Evolutionary conservation across 2,888 invertebrate species (phyloP), one percentile per base, ranked within the genome.

Genomic region (Capitulum mitella): DNA sequence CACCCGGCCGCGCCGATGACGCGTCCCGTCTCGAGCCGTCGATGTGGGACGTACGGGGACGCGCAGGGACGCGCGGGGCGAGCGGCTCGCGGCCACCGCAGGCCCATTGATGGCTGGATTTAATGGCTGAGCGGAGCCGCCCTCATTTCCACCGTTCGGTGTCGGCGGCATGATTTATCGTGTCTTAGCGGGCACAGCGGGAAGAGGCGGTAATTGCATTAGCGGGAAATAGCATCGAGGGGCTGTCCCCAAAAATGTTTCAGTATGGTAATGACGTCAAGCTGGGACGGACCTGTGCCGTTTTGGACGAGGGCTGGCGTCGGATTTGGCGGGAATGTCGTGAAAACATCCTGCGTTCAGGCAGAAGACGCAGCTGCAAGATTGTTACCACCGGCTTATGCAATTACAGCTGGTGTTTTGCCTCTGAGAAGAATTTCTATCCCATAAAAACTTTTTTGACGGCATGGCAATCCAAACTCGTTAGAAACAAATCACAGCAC

Each of bases 221-320:
- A 64, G 64, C 34, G 34, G 34, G 64, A 34, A 64, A 32, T 64
- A 26, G 26, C 70, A 22, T 34, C 40, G 26, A 22, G 40, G 70
- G 70, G 26, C 22, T 2, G 40, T 8, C 1, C 40, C 40, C 10
- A 8, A 19, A 1, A 40, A 16, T 70, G 76, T 16, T 32, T 29
- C 16, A 10, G 10, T 40, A 29, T 75, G 75, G 29, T 43, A 29
- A 46, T 79, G 80, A 61, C 16, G 1, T n/a, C n/a, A n/a, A n/a
- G n/a, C n/a, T n/a, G n/a, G n/a, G n/a, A n/a, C n/a, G n/a, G n/a
- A n/a, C n/a, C n/a, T n/a, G n/a, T n/a, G n/a, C n/a, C n/a, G n/a
- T n/a, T n/a, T n/a, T n/a, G n/a, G n/a, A n/a, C n/a, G n/a, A n/a
- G n/a, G n/a, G n/a, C n/a, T n/a, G n/a, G n/a, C n/a, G n/a, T n/a